phyloP scores from a whole-genome alignment of 2,797 vertebrate species.

The Pseudomugil tenellus region DNA sequence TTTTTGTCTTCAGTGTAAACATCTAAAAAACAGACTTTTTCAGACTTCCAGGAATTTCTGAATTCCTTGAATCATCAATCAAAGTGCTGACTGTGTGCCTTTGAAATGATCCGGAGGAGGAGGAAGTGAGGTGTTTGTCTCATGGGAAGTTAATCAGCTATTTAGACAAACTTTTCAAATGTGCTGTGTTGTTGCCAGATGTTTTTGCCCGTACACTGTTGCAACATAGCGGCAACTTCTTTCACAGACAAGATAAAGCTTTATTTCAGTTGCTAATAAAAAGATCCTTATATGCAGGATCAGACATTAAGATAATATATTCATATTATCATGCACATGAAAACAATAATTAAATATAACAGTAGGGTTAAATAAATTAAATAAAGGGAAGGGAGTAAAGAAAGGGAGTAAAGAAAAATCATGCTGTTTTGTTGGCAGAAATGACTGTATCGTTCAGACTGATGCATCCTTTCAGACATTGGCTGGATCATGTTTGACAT shows the following conservation, averaged over 20 bases:
- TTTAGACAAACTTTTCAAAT: slow-evolving; percentile 33
- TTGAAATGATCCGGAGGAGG: slow-evolving; percentile 34
- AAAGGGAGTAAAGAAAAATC: too few species aligned
- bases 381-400: too few species aligned
- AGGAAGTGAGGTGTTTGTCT: slow-evolving; percentile 40
- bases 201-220: slow-evolving; percentile 11
- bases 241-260: slow-evolving; percentile 14
- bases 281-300: not conserved
- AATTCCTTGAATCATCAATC: slow-evolving; percentile 48
- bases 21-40: slow-evolving; percentile 34
- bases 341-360: not conserved
- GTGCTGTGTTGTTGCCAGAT: slow-evolving; percentile 16
- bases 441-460: not conserved
- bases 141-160: slow-evolving; percentile 36
- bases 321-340: not conserved
- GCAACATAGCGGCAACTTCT: slow-evolving; percentile 11
- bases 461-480: not conserved
- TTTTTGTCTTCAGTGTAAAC: slow-evolving; percentile 18
- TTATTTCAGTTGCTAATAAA: slow-evolving; percentile 8
- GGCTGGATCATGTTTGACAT: not conserved
- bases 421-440: not conserved
- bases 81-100: slow-evolving; percentile 32
- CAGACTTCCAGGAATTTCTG: slow-evolving; percentile 55
- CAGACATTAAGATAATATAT: too few species aligned
- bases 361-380: not conserved